phyloP scores from a whole-genome alignment of 2,888 invertebrate species.

The Drosophila siamana region DNA sequence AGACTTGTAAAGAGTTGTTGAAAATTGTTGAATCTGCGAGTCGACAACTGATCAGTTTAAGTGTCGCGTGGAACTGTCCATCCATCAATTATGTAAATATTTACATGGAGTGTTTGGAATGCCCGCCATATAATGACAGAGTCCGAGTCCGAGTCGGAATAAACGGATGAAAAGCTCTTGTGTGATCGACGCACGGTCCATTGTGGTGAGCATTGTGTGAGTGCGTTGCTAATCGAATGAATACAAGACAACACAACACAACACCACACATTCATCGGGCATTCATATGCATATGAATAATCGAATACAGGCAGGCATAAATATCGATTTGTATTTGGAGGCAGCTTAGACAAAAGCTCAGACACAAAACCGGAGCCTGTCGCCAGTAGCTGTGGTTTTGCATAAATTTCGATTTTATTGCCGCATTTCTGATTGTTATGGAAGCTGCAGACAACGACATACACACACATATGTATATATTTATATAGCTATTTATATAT shows the following conservation, averaged over 20 bases:
- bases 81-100: conserved; percentile 25
- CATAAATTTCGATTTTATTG: conserved; percentile 69
- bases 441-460: conserved; percentile 11
- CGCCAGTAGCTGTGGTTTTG: conserved; percentile 66
- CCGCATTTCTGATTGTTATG: conserved; percentile 44
- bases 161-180: conserved; percentile 29
- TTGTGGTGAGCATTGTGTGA: neutral
- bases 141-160: too few species aligned
- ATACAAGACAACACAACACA: too few species aligned
- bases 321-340: conserved; percentile 14
- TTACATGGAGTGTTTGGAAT: conserved; percentile 24
- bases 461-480: neutral
- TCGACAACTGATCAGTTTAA: neutral
- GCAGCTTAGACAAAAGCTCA: conserved; percentile 9
- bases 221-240: conserved; percentile 15
- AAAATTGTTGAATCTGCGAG: neutral
- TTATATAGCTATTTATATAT: neutral
- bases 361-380: conserved; percentile 39
- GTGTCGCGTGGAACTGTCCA: neutral
- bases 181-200: conserved; percentile 32
- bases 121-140: conserved; percentile 30
- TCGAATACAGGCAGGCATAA: conserved; percentile 13
- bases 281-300: conserved; percentile 10
- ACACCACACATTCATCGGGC: neutral
- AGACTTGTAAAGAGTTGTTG: neutral